phyloP scores from a whole-genome alignment of 2,888 invertebrate species.

The Lepetodrilus schrolli region DNA sequence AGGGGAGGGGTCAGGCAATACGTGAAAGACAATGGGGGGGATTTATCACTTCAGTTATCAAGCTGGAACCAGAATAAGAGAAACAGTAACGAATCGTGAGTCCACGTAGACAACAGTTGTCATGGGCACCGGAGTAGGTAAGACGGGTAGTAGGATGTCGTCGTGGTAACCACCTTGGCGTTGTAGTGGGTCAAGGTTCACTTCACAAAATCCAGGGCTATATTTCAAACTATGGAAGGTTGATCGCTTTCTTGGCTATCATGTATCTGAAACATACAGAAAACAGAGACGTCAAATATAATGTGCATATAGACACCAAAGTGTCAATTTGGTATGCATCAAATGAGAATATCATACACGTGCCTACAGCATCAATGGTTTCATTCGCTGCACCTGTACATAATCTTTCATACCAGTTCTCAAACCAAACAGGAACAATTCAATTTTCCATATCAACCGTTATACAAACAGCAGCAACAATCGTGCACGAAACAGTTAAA shows the following conservation, averaged over 20 bases:
- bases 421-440: no score
- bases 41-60: not conserved
- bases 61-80: slow-evolving; percentile 11
- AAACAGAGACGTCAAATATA: no score
- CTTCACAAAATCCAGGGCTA: not conserved
- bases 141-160: not conserved
- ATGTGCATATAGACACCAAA: no score
- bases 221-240: not conserved
- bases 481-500: no score
- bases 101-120: not conserved
- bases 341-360: no score
- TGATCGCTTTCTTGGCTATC: not conserved
- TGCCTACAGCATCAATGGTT: no score
- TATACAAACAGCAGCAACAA: no score
- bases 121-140: not conserved
- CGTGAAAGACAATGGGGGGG: slow-evolving; percentile 24
- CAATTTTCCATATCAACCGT: no score
- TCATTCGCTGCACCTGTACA: no score
- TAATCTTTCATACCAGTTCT: no score
- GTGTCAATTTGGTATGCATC: no score
- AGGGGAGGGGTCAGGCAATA: not conserved
- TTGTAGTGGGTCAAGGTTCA: not conserved
- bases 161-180: not conserved
- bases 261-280: slow-evolving; percentile 1
- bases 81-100: not conserved